phyloP scores from a whole-genome alignment of 2,797 vertebrate genomes.

The Limnodromus scolopaceus region DNA sequence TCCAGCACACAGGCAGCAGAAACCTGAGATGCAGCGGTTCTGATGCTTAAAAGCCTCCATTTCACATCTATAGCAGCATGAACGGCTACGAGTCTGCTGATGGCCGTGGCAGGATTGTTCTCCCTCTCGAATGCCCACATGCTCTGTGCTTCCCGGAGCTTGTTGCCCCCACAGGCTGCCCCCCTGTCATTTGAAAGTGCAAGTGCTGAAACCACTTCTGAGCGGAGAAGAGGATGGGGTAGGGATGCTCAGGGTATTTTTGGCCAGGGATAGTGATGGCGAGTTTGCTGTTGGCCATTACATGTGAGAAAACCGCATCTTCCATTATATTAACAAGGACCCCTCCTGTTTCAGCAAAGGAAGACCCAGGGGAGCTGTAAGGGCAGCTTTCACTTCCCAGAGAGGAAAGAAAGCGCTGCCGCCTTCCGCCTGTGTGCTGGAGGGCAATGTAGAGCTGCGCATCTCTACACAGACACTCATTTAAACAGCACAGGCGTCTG shows the following conservation, averaged over 20 bases:
- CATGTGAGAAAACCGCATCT: not conserved
- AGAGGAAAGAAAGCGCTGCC: not conserved
- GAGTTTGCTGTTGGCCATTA: not conserved
- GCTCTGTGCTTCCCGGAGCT: not conserved
- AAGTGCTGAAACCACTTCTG: not conserved
- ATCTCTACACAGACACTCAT: not conserved
- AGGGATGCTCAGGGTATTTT: not conserved
- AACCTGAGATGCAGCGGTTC: not conserved
- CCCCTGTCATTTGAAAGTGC: not conserved
- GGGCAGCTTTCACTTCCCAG: not conserved
- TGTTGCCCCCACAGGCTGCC: not conserved
- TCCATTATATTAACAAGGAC: not conserved
- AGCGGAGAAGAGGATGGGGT: not conserved
- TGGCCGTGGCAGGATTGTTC: not conserved
- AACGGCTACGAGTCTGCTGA: not conserved
- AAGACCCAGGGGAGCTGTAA: not conserved
- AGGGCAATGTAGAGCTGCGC: not conserved
- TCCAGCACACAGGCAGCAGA: not conserved
- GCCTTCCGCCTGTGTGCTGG: not conserved
- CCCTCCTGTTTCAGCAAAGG: not conserved
- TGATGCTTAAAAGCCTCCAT: not conserved
- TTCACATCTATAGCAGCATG: not conserved
- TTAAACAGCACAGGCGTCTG: not conserved
- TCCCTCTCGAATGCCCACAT: not conserved
- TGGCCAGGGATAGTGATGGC: not conserved